Evolutionary conservation across 2,797 vertebrate genomes (phyloP).

Genomic region (Rhinichthys osculus): DNA sequence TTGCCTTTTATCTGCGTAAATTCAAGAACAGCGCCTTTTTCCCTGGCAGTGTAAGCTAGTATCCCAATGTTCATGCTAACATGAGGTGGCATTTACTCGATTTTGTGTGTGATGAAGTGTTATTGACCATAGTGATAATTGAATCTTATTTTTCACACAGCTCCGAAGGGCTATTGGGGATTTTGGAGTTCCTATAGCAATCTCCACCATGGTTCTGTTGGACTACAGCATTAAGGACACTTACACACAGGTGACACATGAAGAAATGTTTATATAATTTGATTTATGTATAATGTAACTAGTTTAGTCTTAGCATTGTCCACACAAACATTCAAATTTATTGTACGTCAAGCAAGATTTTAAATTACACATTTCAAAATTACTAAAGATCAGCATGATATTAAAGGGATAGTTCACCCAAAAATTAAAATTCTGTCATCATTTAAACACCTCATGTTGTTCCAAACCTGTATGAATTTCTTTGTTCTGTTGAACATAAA

Average conservation of each 20-base stretch:
- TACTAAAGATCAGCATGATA: too few species aligned
- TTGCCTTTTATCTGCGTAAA: slow-evolving; percentile 96
- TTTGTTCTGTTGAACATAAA: too few species aligned
- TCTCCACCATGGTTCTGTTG: slow-evolving; percentile 95
- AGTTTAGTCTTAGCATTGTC: not conserved
- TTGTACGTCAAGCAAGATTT: not conserved
- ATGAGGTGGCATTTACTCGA: too few species aligned
- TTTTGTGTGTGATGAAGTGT: not conserved
- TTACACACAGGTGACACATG: slow-evolving; percentile 86
- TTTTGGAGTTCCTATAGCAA: slow-evolving; percentile 97
- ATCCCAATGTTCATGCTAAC: not conserved
- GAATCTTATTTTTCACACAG: slow-evolving; percentile 69
- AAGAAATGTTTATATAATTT: not conserved
- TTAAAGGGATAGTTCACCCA: too few species aligned
- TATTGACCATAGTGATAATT: not conserved
- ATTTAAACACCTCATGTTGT: too few species aligned
- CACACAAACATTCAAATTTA: not conserved
- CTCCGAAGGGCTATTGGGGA: slow-evolving; percentile 94
- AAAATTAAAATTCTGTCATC: rapidly evolving
- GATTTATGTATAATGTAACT: not conserved
- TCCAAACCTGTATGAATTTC: too few species aligned
- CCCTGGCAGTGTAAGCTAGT: slow-evolving; percentile 85
- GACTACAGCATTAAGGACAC: slow-evolving; percentile 89
- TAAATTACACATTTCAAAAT: not conserved
- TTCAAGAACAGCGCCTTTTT: slow-evolving; percentile 99